Percentiles rank a stretch among this genome's conserved stretches.
phyloP scores from a whole-genome alignment of 1,140 invertebrate species.

The Bombus superbus region DNA sequence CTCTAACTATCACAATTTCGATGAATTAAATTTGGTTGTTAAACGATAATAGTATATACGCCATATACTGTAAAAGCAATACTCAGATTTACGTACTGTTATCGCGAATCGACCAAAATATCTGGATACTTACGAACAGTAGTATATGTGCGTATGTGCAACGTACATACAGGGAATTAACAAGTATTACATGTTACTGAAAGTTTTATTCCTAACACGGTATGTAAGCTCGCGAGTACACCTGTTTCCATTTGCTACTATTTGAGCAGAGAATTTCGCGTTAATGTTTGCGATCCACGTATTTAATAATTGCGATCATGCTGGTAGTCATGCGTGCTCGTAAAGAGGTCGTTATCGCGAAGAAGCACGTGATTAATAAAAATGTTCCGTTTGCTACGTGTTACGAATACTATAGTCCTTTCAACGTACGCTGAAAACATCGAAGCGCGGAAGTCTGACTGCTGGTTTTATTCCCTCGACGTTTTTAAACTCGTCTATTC shows the following conservation, averaged over 20 bases:
- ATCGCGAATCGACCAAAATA: too few relatives aligned
- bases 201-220: conserved; percentile 8
- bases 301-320: conserved; percentile 53
- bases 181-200: background rate
- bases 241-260: background rate
- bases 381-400: conserved; percentile 20
- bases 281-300: conserved; percentile 27
- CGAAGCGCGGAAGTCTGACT: background rate
- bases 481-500: background rate
- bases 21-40: too few relatives aligned
- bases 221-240: background rate
- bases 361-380: conserved; percentile 27
- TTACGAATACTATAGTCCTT: background rate
- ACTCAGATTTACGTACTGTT: too few relatives aligned
- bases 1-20: too few relatives aligned
- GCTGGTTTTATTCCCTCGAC: background rate
- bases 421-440: background rate
- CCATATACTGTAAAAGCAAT: too few relatives aligned
- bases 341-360: conserved; percentile 23
- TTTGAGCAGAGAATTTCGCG: background rate
- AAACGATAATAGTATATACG: too few relatives aligned
- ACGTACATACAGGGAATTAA: background rate
- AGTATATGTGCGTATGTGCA: too few relatives aligned
- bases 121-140: too few relatives aligned
- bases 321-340: background rate